A percentile compares a stretch with the other conserved stretches of the same genome.
phyloP scores from a whole-genome alignment of 2,113 vertebrate genomes.

The Tychaedon coryphoeus region DNA sequence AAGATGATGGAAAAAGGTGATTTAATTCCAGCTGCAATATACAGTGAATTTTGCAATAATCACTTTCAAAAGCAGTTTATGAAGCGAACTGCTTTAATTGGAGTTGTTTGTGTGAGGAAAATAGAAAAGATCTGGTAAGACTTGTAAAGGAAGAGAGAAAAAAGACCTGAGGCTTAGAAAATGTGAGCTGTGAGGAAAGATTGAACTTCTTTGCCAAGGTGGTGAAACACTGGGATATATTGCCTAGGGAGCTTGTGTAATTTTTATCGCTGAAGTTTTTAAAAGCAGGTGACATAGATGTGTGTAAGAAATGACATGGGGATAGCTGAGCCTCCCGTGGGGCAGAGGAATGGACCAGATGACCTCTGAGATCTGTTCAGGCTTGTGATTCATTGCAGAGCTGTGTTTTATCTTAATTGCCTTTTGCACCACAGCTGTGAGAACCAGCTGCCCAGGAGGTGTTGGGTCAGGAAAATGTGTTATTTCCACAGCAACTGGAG shows the following conservation, averaged over 20 bases:
- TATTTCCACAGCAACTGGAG: not conserved
- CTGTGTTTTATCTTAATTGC: slow-evolving; percentile 42
- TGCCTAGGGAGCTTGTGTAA: not conserved
- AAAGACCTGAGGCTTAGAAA: not conserved
- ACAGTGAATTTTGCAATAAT: not conserved
- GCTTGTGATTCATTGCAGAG: not conserved
- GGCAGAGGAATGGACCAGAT: not conserved
- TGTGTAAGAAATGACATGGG: slow-evolving; percentile 7
- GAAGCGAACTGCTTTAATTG: not conserved
- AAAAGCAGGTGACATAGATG: slow-evolving; percentile 8
- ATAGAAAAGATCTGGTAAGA: not conserved
- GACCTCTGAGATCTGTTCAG: slow-evolving; percentile 34
- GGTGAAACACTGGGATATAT: not conserved
- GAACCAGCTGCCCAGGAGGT: slow-evolving; percentile 17
- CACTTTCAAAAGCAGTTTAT: not conserved
- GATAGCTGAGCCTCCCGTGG: slow-evolving; percentile 12
- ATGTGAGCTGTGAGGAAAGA: not conserved
- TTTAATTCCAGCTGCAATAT: not conserved
- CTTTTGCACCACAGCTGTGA: not conserved
- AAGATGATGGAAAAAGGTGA: not conserved
- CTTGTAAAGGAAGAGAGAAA: not conserved
- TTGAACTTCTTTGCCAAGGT: not conserved
- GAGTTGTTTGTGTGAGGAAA: not conserved
- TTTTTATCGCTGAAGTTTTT: not conserved
- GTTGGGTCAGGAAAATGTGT: not conserved